These are phyloP conservation scores for Aegithalos caudatus DNA, from an alignment of 2,113 vertebrate genomes.

Conservation along the genomic window DNA sequence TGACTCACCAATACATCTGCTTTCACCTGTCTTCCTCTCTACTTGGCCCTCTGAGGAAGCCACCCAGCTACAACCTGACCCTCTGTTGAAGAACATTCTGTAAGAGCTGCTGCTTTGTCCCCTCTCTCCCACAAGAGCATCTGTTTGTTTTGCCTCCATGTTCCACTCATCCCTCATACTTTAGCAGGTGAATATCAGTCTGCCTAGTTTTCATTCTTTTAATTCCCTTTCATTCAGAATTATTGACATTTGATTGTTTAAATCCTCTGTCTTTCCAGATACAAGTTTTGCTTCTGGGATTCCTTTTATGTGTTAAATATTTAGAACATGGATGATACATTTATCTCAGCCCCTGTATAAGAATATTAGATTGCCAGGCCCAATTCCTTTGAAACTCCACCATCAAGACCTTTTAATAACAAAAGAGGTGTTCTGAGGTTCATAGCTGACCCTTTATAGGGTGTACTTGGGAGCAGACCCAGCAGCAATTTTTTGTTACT, in stretches of 20 bases:
- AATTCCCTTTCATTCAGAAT: background rate
- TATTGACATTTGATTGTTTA: background rate
- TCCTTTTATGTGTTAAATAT: background rate
- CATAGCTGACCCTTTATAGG: background rate
- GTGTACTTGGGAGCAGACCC: background rate
- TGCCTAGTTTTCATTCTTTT: background rate
- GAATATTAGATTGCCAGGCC: background rate
- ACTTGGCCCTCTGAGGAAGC: background rate
- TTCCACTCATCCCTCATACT: background rate
- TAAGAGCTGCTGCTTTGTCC: background rate
- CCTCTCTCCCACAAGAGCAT: background rate
- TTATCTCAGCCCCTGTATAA: background rate
- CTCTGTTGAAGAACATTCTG: background rate
- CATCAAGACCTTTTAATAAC: background rate
- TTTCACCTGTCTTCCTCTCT: background rate
- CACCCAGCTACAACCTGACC: background rate
- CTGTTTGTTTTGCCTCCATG: background rate
- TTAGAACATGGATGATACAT: background rate
- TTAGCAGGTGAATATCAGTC: background rate
- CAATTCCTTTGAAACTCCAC: background rate
- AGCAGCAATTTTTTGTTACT: constrained; percentile 19
- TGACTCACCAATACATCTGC: background rate
- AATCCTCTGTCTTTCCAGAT: background rate
- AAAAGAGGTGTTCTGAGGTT: background rate
- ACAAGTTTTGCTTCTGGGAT: background rate